Base-by-base conservation (phyloP, 2,113 vertebrate species). In the Myotis yumanensis region DNA sequence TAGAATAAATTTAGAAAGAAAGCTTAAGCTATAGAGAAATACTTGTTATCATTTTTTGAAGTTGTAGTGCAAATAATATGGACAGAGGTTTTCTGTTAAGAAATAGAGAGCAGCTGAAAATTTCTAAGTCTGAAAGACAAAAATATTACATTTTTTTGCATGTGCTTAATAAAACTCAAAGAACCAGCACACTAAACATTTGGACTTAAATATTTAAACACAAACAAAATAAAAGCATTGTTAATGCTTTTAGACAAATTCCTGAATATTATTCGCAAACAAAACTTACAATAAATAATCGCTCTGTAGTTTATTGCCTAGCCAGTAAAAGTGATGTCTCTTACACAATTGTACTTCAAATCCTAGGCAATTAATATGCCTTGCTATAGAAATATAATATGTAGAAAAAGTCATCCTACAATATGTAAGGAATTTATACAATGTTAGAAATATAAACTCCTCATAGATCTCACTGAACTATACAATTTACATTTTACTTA, bases 121-220 rank as follows among this genome's bases (percentile, higher is more conserved):
- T 4, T 64, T 85, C 64, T 18, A 20, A 54, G 18, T 69, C 87
- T 85, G 18, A 46, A 88, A 37, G 66, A 94, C 32, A 75, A 64
- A 80, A 57, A 15, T 57, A 71, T 66, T 68, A 2, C 10, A 28
- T 37, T 86, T 86, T 91, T 62, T 62, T 83, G 69, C 11, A 68
- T 52, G 48, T 54, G 40, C 35, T 95, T 73, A 85, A 66, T 82
- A 86, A 94, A 93, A 88, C 69, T 46, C 86, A 87, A 80, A 92
- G 11, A 6, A 75, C 46, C 86, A 91, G 25, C 11, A 84, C 28
- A 76, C 16, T 89, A 81, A 86, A 95, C 73, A 96, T 85, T n/a
- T 14, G 12, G 22, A 93, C 89, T 86, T 93, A 96, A 97, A 94
- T 96, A 97, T 91, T 97, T 93, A 96, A 95, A 94, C 5, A 81